Evolutionary conservation across 2,888 invertebrate genomes (phyloP).

Genomic region (Tipula lateralis): DNA sequence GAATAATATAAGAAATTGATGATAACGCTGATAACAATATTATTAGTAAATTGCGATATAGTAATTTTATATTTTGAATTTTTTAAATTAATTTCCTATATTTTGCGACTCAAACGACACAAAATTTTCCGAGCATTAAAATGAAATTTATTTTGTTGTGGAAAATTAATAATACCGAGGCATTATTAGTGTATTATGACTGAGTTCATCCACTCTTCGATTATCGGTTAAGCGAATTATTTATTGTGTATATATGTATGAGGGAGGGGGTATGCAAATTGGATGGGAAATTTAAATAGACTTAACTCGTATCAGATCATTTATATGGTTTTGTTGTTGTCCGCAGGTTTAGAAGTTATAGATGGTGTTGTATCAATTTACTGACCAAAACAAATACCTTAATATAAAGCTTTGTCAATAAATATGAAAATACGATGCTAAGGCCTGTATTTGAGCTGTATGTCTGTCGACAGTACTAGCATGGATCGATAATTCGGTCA

Average conservation of each 20-base stretch:
- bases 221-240: neutral
- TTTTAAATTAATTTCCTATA: constrained; percentile 20
- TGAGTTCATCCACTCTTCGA: neutral
- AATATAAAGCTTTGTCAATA: too few relatives aligned
- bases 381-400: too few relatives aligned
- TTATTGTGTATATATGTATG: neutral
- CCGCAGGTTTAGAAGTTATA: too few relatives aligned
- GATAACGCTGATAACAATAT: constrained; percentile 19
- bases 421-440: too few relatives aligned
- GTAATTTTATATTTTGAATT: constrained; percentile 19
- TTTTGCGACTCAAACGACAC: neutral
- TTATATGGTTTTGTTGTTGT: too few relatives aligned
- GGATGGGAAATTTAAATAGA: too few relatives aligned
- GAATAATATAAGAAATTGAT: constrained; percentile 19
- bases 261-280: neutral
- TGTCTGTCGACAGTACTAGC: too few relatives aligned
- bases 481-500: too few relatives aligned
- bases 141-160: neutral
- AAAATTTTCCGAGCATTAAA: neutral
- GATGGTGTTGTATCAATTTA: too few relatives aligned
- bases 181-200: neutral
- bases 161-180: neutral
- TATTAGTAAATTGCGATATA: neutral
- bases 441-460: too few relatives aligned
- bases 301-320: too few relatives aligned